Percentiles rank a stretch among this genome's conserved stretches.
phyloP scores from a whole-genome alignment of 92 coral and sea anemone genomes.

The Epizoanthus ramosus region DNA sequence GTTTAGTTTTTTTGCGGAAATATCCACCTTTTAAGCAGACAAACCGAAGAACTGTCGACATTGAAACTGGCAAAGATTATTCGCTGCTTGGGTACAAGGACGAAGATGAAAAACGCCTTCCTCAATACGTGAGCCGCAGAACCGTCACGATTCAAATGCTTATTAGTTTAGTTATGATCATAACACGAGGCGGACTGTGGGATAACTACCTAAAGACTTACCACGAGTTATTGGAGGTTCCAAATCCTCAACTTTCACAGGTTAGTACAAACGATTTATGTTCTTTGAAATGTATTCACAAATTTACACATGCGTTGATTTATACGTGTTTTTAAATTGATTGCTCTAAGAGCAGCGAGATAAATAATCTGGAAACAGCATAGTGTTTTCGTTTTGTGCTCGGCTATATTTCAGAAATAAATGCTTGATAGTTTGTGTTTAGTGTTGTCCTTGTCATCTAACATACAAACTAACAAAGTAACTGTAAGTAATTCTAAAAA shows the following conservation, averaged over 20 bases:
- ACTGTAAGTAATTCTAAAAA: no score
- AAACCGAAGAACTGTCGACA: constrained; percentile 38
- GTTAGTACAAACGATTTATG: constrained; percentile 33
- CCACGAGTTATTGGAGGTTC: constrained; percentile 75
- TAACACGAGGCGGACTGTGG: constrained; percentile 73
- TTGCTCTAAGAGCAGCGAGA: no score
- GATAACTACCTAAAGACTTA: constrained; percentile 68
- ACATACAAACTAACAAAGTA: no score
- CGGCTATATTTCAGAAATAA: no score
- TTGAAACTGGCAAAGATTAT: constrained; percentile 59
- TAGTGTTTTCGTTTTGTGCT: no score
- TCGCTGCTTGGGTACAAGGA: constrained; percentile 58
- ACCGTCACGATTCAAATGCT: constrained; percentile 48
- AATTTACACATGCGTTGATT: no score
- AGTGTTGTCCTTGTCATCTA: no score
- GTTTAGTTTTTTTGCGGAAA: constrained; percentile 59
- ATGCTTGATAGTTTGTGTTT: no score
- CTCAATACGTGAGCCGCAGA: constrained; percentile 59
- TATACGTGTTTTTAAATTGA: no score
- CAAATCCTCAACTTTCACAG: constrained; percentile 60
- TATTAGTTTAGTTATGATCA: constrained; percentile 57
- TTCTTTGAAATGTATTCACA: no score
- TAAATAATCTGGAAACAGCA: no score
- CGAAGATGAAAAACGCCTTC: constrained; percentile 51
- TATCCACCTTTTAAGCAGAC: constrained; percentile 72